Evolutionary conservation across 2,113 vertebrate species (phyloP).

Genomic region (Holacanthus passer): DNA sequence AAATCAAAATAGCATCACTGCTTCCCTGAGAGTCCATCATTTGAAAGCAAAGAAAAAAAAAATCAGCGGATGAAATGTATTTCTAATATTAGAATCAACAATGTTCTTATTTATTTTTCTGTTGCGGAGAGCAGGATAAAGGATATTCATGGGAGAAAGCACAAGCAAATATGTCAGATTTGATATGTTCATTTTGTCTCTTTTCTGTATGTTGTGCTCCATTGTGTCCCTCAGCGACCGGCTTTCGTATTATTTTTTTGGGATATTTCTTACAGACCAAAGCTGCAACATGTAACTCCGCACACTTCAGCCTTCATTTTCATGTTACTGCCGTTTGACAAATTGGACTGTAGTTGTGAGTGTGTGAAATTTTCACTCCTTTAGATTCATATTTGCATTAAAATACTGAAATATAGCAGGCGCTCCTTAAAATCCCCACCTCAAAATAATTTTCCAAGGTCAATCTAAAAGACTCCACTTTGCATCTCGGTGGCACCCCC

Average conservation of each 20-base stretch:
- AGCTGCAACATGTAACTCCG: slow-evolving; percentile 1
- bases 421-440: not conserved
- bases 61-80: slow-evolving; percentile 33
- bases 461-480: slow-evolving; percentile 29
- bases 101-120: slow-evolving; percentile 1
- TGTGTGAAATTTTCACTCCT: no score
- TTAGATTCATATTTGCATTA: not conserved
- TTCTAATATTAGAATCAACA: slow-evolving; percentile 47
- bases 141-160: not conserved
- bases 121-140: not conserved
- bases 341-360: not conserved
- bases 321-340: not conserved
- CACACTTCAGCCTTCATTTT: not conserved
- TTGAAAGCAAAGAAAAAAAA: slow-evolving; percentile 12
- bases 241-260: not conserved
- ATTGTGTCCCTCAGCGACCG: not conserved
- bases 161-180: slow-evolving; percentile 14
- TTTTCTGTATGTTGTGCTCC: not conserved
- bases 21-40: slow-evolving; percentile 7
- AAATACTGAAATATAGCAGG: not conserved
- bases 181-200: slow-evolving; percentile 6
- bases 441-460: slow-evolving; percentile 39
- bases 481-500: slow-evolving; percentile 16
- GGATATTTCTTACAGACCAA: not conserved
- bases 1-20: slow-evolving; percentile 5